Percentiles rank a stretch among this genome's conserved stretches.
These are phyloP conservation scores for Lumbricus terrestris DNA, from an alignment of 2,888 invertebrate genomes.

Conservation along the genomic window DNA sequence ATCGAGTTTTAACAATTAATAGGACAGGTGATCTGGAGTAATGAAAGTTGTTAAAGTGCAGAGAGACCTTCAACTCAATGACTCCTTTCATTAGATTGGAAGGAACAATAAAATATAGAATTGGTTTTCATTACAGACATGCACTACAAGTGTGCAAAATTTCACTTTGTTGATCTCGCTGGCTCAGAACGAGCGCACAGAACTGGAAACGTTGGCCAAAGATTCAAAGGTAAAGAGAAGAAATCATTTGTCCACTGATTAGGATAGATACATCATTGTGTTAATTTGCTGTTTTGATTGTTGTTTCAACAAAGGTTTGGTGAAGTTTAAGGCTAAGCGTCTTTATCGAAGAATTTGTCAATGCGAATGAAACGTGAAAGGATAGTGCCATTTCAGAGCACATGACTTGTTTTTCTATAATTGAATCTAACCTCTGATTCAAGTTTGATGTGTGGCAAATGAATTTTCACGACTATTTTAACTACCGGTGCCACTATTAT, in stretches of 20 bases:
- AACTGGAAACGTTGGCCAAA: slow-evolving; percentile 60
- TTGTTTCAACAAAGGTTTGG: neutral
- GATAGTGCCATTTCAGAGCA: neutral
- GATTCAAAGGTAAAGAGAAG: slow-evolving; percentile 55
- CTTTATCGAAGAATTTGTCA: neutral
- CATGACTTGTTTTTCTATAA: neutral
- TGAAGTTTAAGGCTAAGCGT: neutral
- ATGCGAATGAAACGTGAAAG: neutral
- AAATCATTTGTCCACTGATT: neutral
- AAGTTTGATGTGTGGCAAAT: too few relatives aligned
- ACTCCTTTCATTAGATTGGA: neutral
- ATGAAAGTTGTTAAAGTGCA: neutral
- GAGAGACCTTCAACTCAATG: neutral
- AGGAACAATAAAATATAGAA: neutral
- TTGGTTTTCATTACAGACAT: slow-evolving; percentile 33
- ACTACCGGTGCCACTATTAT: neutral
- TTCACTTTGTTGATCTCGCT: slow-evolving; percentile 60
- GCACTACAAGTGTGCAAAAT: slow-evolving; percentile 57
- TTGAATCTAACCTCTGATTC: too few relatives aligned
- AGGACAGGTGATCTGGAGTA: neutral
- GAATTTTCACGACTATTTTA: neutral
- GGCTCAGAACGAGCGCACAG: slow-evolving; percentile 59
- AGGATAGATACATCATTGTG: neutral
- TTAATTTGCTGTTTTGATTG: neutral
- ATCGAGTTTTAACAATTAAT: neutral